Base-by-base conservation (phyloP, 2,113 vertebrate species). In the Xiphophorus hellerii region DNA sequence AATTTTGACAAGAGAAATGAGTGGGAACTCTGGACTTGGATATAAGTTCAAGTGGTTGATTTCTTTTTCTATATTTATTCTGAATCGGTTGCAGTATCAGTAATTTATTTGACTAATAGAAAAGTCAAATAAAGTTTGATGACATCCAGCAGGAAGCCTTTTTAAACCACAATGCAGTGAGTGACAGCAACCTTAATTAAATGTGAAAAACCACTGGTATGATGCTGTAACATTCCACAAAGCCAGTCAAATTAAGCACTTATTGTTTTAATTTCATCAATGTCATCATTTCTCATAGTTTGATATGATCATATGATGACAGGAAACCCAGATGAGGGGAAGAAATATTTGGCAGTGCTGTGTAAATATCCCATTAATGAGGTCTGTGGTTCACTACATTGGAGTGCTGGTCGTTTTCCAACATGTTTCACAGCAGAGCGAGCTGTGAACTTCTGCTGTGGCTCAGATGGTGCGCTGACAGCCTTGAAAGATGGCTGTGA, bases 401-500 rank as follows among this genome's bases (percentile, higher is more conserved):
- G 28, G 48, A 69, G 58, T 48, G 66, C 69, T 83, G 82, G 63
- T 82, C 28, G 69, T 51, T 58, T 69, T 79, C 77, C 85, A 73
- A 73, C 64, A 69, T 61, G 73, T 87, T 84, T 73, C 61, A 69
- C 62, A 39, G 48, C 20, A 48, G 33, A 80, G 71, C 42, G 79
- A 81, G 77, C 66, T 76, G 64, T 78, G 77, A 76, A 68, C 66
- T 62, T 83, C 76, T 81, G 79, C 82, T 78, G 73, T 71, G 51
- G 82, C 81, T 87, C 85, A 73, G 69, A 58, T 74, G 63, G 67
- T 71, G 86, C 87, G 90, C 78, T 93, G 91, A 93, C 89, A 92
- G 87, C 82, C 86, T 80, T 90, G 73, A 93, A 84, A 84, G 84
- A 93, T 87, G 69, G 82, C 87, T 71, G 82, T 84, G 87, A 93